Percentiles rank a stretch among this genome's conserved stretches.
phyloP scores from a whole-genome alignment of 1,140 invertebrate genomes.

The Drosophila watanabei region DNA sequence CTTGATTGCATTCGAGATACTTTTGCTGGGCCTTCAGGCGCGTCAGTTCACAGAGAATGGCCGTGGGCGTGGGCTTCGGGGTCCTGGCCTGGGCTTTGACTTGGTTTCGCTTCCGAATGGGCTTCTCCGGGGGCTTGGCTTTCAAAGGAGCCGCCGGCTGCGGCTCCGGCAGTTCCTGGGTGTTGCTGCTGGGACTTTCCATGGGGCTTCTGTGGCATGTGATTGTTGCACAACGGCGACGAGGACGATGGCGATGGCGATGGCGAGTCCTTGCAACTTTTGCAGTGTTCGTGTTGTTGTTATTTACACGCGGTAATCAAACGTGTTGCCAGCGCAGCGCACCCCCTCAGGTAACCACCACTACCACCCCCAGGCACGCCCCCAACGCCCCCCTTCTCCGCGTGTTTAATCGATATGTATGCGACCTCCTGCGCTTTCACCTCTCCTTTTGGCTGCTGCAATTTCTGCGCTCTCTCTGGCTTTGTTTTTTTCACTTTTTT shows the following conservation, averaged over 20 bases:
- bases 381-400: constrained; percentile 7
- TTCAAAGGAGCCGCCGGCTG: constrained; percentile 1
- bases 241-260: not conserved
- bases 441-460: constrained; percentile 57
- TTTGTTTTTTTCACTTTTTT: constrained; percentile 1
- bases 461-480: constrained; percentile 24
- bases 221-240: constrained; percentile 65
- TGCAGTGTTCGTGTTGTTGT: constrained; percentile 50
- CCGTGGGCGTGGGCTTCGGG: constrained; percentile 59
- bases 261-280: constrained; percentile 65
- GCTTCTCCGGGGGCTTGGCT: constrained; percentile 46
- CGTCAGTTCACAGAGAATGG: constrained; percentile 75
- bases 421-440: constrained; percentile 38
- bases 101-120: constrained; percentile 40
- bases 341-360: constrained; percentile 1
- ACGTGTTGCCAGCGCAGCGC: constrained; percentile 67
- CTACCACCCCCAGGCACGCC: not conserved
- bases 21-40: constrained; percentile 82
- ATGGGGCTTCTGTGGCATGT: constrained; percentile 55
- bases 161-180: constrained; percentile 7
- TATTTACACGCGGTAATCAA: constrained; percentile 85
- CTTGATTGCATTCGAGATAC: constrained; percentile 83
- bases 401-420: constrained; percentile 75
- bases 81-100: not conserved
- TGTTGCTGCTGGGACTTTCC: constrained; percentile 17